phyloP scores from a whole-genome alignment of 2,888 invertebrate species.

The Patella pellucida region DNA sequence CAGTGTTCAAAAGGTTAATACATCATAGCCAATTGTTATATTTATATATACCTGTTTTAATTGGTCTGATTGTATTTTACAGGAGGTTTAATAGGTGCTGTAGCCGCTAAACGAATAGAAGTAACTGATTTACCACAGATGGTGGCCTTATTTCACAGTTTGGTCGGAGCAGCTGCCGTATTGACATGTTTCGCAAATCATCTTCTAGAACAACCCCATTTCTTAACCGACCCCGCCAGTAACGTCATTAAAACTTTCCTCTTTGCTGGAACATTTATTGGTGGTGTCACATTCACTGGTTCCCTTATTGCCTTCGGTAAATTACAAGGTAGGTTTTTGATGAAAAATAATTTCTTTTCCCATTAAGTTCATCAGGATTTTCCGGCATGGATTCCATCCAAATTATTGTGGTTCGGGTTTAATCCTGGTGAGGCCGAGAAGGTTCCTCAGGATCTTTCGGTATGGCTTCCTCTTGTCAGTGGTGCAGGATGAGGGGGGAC shows the following conservation, averaged over 20 bases:
- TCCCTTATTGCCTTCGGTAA: slow-evolving; percentile 91
- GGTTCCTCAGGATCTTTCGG: neutral
- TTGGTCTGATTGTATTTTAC: neutral
- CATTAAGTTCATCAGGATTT: neutral
- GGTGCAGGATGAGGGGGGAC: no score
- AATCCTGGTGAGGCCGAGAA: no score
- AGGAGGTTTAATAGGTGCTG: slow-evolving; percentile 82
- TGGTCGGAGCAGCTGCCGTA: slow-evolving; percentile 90
- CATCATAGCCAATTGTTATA: no score
- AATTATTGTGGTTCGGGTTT: neutral
- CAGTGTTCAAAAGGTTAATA: no score
- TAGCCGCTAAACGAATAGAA: slow-evolving; percentile 86
- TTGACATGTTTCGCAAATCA: slow-evolving; percentile 88
- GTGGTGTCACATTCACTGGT: slow-evolving; percentile 91
- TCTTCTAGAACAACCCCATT: slow-evolving; percentile 86
- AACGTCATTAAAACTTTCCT: slow-evolving; percentile 86
- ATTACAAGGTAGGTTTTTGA: slow-evolving; percentile 76
- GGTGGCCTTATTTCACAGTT: slow-evolving; percentile 87
- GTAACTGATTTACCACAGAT: slow-evolving; percentile 85
- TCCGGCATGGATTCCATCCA: neutral
- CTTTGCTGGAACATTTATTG: slow-evolving; percentile 90
- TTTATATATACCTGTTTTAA: no score
- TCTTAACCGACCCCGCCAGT: slow-evolving; percentile 81
- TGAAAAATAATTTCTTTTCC: no score
- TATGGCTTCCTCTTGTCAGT: no score